Base-by-base conservation (phyloP, 1,140 invertebrate species). In the Drosophila rhopaloa region DNA sequence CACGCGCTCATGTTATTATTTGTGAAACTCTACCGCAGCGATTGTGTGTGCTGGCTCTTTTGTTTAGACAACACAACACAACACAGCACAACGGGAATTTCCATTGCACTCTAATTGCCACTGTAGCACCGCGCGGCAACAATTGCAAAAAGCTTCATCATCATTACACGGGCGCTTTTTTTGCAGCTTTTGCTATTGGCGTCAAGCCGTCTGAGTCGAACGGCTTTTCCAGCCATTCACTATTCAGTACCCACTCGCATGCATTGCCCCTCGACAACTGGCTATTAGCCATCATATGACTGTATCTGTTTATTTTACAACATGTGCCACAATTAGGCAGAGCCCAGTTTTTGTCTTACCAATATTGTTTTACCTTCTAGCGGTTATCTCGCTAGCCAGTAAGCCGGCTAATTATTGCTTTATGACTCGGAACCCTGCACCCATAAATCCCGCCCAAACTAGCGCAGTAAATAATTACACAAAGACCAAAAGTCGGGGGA, bases 121-220 rank as follows among this genome's bases (percentile, higher is more conserved):
- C 85, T 78, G 79, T 86, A 67, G 10, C 14, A 50, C 24, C 24
- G 48, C 27, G 29, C 7, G n/a, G 13, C 48, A 35, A 32, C 47
- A 35, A 73, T 57, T 77, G 43, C 74, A 78, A 73, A 71, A 73
- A 83, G 83, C 84, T 77, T 83, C 77, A 89, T 88, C 83, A 88
- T 88, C 80, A 83, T 88, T 84, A 84, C 81, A 80, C 66, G 47
- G 75, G 60, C 50, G 47, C 78, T 79, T 53, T 59, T 62, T 79
- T 81, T 59, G 40, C 53, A 82, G 63, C 58, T 65, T 83, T 73
- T 72, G 70, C 71, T 55, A 68, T 83, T 74, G 84, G 84, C 84
- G 84, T 88, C 84, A 88, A 88, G 84, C 84, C 84, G 84, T 88
- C 84, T 88, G 84, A 88, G 77, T 55, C 74, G 80, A 82, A 73